These are phyloP conservation scores for Eonycteris spelaea DNA, from an alignment of 2,113 vertebrate species.

Conservation along the genomic window DNA sequence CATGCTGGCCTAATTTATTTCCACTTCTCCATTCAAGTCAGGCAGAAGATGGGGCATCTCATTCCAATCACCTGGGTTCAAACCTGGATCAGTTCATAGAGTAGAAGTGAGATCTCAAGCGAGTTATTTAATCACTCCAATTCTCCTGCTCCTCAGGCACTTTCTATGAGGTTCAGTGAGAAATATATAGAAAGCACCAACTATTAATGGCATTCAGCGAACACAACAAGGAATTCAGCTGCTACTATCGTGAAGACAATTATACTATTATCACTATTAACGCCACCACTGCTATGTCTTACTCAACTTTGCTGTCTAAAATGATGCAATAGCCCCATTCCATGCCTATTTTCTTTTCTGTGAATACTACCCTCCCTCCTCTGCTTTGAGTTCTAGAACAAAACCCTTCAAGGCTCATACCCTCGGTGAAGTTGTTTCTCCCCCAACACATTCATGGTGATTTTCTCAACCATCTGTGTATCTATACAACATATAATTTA, in stretches of 20 bases:
- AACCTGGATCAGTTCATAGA: background rate
- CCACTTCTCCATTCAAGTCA: background rate
- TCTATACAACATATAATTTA: background rate
- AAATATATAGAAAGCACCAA: background rate
- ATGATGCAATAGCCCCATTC: accelerated
- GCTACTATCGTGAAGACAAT: background rate
- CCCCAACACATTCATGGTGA: background rate
- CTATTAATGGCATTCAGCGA: no score
- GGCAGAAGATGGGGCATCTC: background rate
- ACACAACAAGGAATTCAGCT: background rate
- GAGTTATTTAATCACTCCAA: background rate
- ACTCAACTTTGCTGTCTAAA: accelerated
- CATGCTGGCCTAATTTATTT: background rate
- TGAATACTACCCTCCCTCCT: accelerated
- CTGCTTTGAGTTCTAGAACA: background rate
- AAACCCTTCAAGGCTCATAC: background rate
- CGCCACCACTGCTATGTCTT: background rate
- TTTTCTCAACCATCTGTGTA: background rate
- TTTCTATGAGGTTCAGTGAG: background rate
- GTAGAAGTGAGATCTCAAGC: background rate
- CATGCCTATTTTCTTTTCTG: no score
- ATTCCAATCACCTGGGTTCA: background rate
- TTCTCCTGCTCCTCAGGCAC: background rate
- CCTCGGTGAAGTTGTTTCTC: background rate
- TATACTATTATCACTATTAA: background rate